A percentile compares a stretch with the other conserved stretches of the same genome.
Conservation (phyloP, 2,888 invertebrate species). For the Caenorhabditis afra region DNA sequence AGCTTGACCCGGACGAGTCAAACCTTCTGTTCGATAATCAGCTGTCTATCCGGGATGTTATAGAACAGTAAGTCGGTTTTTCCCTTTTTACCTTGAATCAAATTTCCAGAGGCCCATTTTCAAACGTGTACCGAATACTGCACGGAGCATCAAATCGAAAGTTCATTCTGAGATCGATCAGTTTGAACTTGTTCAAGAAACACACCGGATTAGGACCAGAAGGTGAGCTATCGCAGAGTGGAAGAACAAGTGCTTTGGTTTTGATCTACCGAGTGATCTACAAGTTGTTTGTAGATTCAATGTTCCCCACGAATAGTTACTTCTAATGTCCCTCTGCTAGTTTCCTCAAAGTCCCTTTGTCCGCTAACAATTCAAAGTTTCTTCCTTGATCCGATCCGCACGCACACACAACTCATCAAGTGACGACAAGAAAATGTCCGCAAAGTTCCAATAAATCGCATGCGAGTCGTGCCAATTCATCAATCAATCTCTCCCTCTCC, state of each 20-base stretch:
- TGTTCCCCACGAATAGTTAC: no score
- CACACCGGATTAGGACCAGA: constrained; percentile 54
- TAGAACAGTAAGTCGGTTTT: constrained; percentile 56
- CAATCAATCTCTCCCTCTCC: constrained; percentile 84
- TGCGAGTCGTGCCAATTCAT: constrained; percentile 43
- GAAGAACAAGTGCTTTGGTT: no score
- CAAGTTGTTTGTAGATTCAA: no score
- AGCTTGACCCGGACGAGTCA: constrained; percentile 62
- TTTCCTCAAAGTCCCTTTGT: no score
- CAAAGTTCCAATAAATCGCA: constrained; percentile 84
- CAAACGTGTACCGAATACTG: constrained; percentile 54
- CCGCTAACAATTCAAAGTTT: background rate
- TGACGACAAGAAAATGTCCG: constrained; percentile 35
- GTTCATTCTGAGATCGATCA: constrained; percentile 44
- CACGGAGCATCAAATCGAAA: constrained; percentile 46
- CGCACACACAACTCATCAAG: background rate
- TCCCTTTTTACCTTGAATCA: background rate
- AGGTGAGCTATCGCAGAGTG: constrained; percentile 35
- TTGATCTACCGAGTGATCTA: no score
- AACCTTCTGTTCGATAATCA: constrained; percentile 54
- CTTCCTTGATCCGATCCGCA: background rate
- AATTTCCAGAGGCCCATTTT: constrained; percentile 56
- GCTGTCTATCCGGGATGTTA: constrained; percentile 49
- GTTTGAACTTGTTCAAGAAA: constrained; percentile 46
- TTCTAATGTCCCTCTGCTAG: background rate